These are phyloP conservation scores for Chelonoidis abingdonii DNA, from an alignment of 2,113 vertebrate species.

Conservation along the genomic window DNA sequence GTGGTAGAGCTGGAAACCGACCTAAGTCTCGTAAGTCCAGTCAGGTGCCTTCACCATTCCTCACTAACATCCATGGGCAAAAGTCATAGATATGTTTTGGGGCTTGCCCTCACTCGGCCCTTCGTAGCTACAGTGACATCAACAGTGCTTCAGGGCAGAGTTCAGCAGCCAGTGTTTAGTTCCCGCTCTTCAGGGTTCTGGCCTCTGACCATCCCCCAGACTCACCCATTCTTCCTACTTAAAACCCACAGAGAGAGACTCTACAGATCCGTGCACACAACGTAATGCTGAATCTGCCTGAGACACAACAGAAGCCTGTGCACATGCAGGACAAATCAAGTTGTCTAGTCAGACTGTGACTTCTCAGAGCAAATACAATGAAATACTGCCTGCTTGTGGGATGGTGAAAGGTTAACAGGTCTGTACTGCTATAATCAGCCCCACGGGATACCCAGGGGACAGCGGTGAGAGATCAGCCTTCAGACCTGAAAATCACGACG, in stretches of 20 bases:
- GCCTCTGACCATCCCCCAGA: not conserved
- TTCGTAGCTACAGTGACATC: too few species aligned
- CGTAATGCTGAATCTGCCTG: too few species aligned
- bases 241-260: not conserved
- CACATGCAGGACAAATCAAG: not conserved
- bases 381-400: constrained; percentile 69
- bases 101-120: too few species aligned
- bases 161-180: not conserved
- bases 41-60: not conserved
- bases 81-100: too few species aligned
- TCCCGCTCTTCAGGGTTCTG: not conserved
- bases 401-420: constrained; percentile 71
- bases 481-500: constrained; percentile 47
- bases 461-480: not conserved
- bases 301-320: constrained; percentile 1
- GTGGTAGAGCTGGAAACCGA: not conserved
- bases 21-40: not conserved
- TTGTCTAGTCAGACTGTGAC: constrained; percentile 27
- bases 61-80: not conserved
- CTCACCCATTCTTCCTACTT: too few species aligned
- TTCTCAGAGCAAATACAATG: constrained; percentile 51
- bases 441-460: not conserved
- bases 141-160: too few species aligned
- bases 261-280: not conserved
- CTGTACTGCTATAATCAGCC: constrained; percentile 61